Evolutionary conservation across 2,113 vertebrate genomes (phyloP).

Genomic region (Vidua chalybeata): DNA sequence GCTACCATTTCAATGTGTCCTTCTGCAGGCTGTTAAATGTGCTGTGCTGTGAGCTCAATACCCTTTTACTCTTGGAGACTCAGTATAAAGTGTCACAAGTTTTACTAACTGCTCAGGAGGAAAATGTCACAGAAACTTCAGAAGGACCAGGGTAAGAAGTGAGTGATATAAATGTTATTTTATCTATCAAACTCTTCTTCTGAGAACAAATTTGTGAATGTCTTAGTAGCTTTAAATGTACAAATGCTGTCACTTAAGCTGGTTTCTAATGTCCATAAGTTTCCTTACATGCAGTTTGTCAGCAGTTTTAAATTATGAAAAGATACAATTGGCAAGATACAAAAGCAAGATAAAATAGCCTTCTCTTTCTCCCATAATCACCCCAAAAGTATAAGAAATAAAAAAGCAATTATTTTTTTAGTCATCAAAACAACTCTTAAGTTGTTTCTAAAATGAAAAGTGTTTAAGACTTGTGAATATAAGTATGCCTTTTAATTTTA

Average conservation of each 20-base stretch:
- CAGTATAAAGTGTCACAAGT: slow-evolving; percentile 86
- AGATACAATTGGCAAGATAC: neutral
- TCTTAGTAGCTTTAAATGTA: neutral
- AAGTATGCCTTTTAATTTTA: neutral
- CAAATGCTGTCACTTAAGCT: neutral
- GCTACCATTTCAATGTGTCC: neutral
- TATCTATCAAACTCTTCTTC: neutral
- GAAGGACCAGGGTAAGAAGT: slow-evolving; percentile 73
- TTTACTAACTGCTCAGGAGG: slow-evolving; percentile 85
- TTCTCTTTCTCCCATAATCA: neutral
- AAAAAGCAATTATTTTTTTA: neutral
- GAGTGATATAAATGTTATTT: neutral
- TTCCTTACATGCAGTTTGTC: neutral
- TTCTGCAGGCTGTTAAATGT: slow-evolving; percentile 85
- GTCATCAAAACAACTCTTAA: neutral
- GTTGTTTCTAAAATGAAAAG: neutral
- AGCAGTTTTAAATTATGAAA: neutral
- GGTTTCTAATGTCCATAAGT: neutral
- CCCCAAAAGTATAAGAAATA: neutral
- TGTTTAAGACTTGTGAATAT: neutral
- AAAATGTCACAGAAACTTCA: slow-evolving; percentile 75
- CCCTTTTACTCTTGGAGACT: slow-evolving; percentile 87
- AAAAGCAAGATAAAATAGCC: neutral
- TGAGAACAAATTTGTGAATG: neutral
- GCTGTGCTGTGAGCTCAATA: slow-evolving; percentile 88